Base-by-base conservation (phyloP, 2,113 vertebrate genomes). In the Silurus glanis region DNA sequence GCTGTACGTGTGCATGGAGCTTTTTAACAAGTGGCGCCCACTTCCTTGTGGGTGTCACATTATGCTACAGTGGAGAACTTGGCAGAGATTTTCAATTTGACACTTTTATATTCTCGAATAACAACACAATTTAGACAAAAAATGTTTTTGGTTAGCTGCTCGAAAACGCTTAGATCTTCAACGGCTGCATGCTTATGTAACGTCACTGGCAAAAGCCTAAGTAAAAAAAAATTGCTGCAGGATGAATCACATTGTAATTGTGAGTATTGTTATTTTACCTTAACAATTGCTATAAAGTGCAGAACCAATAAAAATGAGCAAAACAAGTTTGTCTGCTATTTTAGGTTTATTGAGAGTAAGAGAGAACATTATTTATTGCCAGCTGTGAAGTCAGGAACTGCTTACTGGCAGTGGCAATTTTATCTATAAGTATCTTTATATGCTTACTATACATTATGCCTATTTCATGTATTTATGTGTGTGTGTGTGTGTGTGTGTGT, bases 1-100 rank as follows among this genome's bases (percentile, higher is more conserved):
- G 69, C 83, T 61, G 80, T 84, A 62, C 4, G 51, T 64, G n/a
- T 90, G 89, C 84, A 88, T 86, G 61, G 51, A 66, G 51, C 87
- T 71, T 55, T 72, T 88, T 81, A 45, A 56, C 53, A 37, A 79
- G 14, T 9, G 25, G 76, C 53, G 12, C 16, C 25, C 56, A 45
- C 56, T 80, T 61, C 55, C 25, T 61, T 45, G 5, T 47, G 17
- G 28, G 17, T 61, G 28, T 80, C 56, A 19, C 25, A 5, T 80
- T 37, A 80, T 61, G 45, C 61, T 47, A 47, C 23, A 17, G 25
- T 56, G 72, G 47, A 51, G 47, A 51, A 51, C 71, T 6, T 25
- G 49, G 25, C 10, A 1, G n/a, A 28, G 28, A 45, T 21, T 25
- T 9, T 17, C 56, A 79, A 58, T 19, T 58, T 19, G 17, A 9